These are phyloP conservation scores for Riptortus pedestris DNA, from an alignment of 1,140 invertebrate species.

Conservation along the genomic window DNA sequence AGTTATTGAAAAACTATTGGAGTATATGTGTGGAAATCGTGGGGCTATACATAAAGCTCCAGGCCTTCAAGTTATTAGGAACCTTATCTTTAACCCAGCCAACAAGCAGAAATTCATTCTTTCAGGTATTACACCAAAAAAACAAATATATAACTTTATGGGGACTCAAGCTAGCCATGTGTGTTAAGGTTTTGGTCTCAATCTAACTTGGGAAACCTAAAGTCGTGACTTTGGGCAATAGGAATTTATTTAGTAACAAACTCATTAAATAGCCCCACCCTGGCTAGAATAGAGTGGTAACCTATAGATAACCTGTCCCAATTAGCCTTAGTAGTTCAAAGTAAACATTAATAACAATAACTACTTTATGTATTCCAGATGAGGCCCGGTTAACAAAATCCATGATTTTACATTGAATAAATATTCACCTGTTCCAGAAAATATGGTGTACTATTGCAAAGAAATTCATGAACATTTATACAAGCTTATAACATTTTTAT, in stretches of 20 bases:
- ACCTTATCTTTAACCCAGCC: slow-evolving; percentile 7
- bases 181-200: background rate
- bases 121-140: slow-evolving; percentile 1
- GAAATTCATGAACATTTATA: background rate
- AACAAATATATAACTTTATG: background rate
- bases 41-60: slow-evolving; percentile 3
- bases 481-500: background rate
- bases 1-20: slow-evolving; percentile 20
- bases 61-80: slow-evolving; percentile 14
- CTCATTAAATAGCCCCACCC: background rate
- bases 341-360: no score
- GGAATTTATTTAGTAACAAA: background rate
- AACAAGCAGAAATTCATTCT: slow-evolving; percentile 17
- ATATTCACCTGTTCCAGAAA: no score
- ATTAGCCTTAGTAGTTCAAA: no score
- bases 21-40: slow-evolving; percentile 18
- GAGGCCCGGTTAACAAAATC: no score
- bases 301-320: no score
- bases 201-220: background rate
- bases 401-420: no score
- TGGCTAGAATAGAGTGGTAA: no score
- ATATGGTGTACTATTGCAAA: background rate
- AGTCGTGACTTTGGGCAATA: background rate
- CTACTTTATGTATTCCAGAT: no score
- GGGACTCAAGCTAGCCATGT: no score